Evolutionary conservation across 2,888 invertebrate genomes (phyloP).

Genomic region (Stenotaenia linearis): DNA sequence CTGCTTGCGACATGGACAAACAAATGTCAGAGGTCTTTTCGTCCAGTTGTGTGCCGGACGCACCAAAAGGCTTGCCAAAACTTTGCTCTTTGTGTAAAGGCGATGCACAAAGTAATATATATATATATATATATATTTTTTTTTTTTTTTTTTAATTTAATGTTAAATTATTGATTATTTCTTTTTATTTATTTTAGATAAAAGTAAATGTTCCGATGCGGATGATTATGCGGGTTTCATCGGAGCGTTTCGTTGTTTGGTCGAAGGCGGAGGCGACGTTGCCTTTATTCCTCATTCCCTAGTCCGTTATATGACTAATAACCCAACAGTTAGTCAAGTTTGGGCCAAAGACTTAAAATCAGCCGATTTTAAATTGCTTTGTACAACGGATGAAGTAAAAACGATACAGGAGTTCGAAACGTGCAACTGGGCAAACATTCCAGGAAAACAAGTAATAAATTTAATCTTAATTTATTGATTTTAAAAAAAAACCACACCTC

Average conservation of each 20-base stretch:
- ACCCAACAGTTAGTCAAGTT: not conserved
- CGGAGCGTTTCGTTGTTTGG: conserved; percentile 75
- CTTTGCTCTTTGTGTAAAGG: conserved; percentile 13
- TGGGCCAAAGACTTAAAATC: conserved; percentile 51
- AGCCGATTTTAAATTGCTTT: conserved; percentile 59
- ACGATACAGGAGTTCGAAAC: conserved; percentile 53
- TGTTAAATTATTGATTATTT: not conserved
- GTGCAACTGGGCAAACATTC: conserved; percentile 60
- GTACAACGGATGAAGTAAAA: conserved; percentile 58
- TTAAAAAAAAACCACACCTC: too few relatives aligned
- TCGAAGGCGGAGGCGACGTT: conserved; percentile 73
- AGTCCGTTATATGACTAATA: conserved; percentile 27
- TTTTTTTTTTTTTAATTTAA: too few relatives aligned
- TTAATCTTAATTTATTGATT: too few relatives aligned
- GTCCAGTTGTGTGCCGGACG: conserved; percentile 5
- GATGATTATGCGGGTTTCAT: conserved; percentile 81
- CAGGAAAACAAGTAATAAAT: conserved; percentile 53
- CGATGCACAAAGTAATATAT: not conserved
- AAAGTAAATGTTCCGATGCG: conserved; percentile 63
- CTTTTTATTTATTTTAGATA: not conserved
- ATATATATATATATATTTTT: not conserved
- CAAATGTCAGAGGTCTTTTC: not conserved
- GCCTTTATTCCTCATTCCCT: conserved; percentile 50
- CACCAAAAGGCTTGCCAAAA: not conserved
- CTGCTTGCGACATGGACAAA: not conserved